A percentile compares a stretch with the other conserved stretches of the same genome.
Conservation (phyloP, 2,797 vertebrate species). For the Macropus fuliginosus region DNA sequence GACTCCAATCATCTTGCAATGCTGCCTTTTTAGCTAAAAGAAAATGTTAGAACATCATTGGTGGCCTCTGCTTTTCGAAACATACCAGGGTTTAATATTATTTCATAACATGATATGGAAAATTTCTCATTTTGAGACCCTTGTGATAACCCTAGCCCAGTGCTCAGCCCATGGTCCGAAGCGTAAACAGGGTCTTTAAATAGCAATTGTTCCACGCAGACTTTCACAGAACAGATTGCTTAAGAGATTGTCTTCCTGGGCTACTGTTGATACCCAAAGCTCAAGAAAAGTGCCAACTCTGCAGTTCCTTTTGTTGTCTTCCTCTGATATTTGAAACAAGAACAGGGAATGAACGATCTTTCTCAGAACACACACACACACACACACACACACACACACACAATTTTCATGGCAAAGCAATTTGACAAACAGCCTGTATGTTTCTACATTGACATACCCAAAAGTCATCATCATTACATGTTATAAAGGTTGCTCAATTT, state of each 20-base stretch:
- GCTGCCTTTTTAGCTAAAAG: not conserved
- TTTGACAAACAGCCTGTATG: constrained; percentile 69
- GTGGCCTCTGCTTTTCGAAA: not conserved
- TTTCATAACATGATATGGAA: not conserved
- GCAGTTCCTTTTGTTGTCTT: constrained; percentile 44
- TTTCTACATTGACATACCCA: constrained; percentile 74
- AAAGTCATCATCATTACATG: constrained; percentile 71
- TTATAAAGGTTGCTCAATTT: constrained; percentile 77
- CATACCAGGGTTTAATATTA: not conserved
- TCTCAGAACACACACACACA: constrained; percentile 63
- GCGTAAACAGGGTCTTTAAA: not conserved
- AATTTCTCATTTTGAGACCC: not conserved
- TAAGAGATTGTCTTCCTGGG: constrained; percentile 48
- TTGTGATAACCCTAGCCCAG: not conserved
- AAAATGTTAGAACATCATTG: not conserved
- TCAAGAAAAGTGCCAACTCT: constrained; percentile 62
- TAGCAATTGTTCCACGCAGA: not conserved
- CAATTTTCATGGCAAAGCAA: constrained; percentile 74
- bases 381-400: constrained; percentile 50
- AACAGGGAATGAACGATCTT: constrained; percentile 64
- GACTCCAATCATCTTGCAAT: not conserved
- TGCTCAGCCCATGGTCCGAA: not conserved
- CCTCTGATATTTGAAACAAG: constrained; percentile 39
- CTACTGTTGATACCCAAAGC: constrained; percentile 63
- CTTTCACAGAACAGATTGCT: constrained; percentile 26